A percentile compares a stretch with the other conserved stretches of the same genome.
These are phyloP conservation scores for Pseudopleuronectes americanus DNA, from an alignment of 2,797 vertebrate species.

Conservation along the genomic window DNA sequence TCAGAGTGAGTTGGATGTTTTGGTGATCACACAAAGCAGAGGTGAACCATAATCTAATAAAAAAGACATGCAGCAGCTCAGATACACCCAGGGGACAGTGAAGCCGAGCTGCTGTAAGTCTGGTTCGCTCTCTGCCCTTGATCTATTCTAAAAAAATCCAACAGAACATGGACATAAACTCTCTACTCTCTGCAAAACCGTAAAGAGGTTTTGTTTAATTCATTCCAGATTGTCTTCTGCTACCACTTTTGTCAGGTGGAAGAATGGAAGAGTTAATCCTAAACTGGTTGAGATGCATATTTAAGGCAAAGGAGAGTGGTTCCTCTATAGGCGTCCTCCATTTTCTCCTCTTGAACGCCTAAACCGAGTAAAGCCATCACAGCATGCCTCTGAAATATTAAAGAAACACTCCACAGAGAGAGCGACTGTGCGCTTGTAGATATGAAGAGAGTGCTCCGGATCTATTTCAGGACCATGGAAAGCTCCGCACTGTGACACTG, in stretches of 20 bases:
- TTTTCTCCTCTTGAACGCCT: constrained; percentile 58
- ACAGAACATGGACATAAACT: constrained; percentile 14
- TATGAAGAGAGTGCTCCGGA: constrained; percentile 33
- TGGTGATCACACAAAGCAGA: constrained; percentile 76
- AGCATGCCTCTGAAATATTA: constrained; percentile 70
- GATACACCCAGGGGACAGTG: constrained; percentile 31
- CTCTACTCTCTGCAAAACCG: constrained; percentile 1
- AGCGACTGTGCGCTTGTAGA: constrained; percentile 34
- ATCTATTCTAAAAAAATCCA: constrained; percentile 20
- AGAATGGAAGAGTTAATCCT: constrained; percentile 32
- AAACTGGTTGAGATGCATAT: constrained; percentile 71
- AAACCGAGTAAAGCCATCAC: constrained; percentile 67
- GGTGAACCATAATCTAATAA: constrained; percentile 78
- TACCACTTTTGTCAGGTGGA: constrained; percentile 4
- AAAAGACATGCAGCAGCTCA: constrained; percentile 51
- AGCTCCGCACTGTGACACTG: constrained; percentile 33
- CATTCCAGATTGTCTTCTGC: not conserved
- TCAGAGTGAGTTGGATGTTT: constrained; percentile 66
- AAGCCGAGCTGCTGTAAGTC: constrained; percentile 35
- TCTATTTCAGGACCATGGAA: constrained; percentile 69
- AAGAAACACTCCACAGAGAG: constrained; percentile 54
- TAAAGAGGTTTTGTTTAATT: constrained; percentile 25
- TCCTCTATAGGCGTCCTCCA: constrained; percentile 61
- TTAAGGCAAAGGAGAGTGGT: constrained; percentile 54
- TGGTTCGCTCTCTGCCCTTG: not conserved